These are phyloP conservation scores for Gymnogyps californianus DNA, from an alignment of 2,113 vertebrate species.

Conservation along the genomic window DNA sequence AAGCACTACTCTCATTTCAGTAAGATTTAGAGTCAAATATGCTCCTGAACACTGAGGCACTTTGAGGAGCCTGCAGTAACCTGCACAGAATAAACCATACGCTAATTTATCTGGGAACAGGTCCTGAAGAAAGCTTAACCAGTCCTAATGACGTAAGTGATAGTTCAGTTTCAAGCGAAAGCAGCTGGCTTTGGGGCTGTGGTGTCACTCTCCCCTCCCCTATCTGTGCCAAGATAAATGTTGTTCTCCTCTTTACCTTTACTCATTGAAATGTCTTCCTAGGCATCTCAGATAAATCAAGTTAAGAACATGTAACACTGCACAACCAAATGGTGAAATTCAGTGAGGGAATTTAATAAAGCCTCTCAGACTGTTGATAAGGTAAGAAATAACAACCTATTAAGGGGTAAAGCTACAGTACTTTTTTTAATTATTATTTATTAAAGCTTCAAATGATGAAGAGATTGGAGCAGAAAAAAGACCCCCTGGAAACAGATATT, in stretches of 20 bases:
- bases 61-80: neutral
- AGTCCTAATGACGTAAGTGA: neutral
- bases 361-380: neutral
- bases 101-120: neutral
- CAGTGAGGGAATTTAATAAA: neutral
- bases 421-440: neutral
- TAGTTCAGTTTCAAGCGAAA: neutral
- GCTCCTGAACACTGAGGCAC: neutral
- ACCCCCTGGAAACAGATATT: neutral
- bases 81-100: neutral
- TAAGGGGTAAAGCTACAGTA: neutral
- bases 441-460: neutral
- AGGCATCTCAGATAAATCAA: neutral
- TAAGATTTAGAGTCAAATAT: neutral
- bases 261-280: neutral
- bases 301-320: neutral
- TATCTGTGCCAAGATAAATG: constrained; percentile 18
- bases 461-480: neutral
- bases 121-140: neutral
- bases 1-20: neutral
- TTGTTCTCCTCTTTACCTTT: constrained; percentile 15
- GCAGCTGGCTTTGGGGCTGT: constrained; percentile 5
- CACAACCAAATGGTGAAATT: neutral
- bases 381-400: neutral
- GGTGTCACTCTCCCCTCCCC: neutral